Conservation (phyloP, 2,888 invertebrate genomes). For the Oegoconia quadripuncta region DNA sequence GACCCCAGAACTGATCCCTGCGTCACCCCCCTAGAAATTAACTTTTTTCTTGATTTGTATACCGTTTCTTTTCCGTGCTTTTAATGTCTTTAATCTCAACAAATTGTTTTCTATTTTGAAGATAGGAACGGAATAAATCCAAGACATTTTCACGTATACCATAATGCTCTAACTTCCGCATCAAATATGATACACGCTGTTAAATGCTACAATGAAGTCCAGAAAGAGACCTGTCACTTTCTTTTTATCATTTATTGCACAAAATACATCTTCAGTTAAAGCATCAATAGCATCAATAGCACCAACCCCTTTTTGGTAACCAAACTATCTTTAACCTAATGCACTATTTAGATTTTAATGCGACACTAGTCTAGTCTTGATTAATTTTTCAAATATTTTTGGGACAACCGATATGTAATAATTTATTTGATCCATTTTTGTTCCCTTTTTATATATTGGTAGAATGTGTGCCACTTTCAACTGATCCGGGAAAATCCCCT, state of each 20-base stretch:
- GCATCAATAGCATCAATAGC: not conserved
- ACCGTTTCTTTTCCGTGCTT: not conserved
- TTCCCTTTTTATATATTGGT: slow-evolving; percentile 2
- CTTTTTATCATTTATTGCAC: not conserved
- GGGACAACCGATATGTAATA: not conserved
- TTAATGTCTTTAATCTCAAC: not conserved
- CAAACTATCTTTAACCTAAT: not conserved
- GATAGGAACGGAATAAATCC: not conserved
- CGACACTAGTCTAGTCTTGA: not conserved
- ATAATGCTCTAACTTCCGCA: not conserved
- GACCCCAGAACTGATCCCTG: slow-evolving; percentile 2
- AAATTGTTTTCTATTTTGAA: slow-evolving; percentile 3
- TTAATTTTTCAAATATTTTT: slow-evolving; percentile 5
- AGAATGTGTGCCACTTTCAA: slow-evolving; percentile 4
- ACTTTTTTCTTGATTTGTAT: not conserved
- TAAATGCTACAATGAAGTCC: slow-evolving; percentile 2
- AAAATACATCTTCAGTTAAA: not conserved
- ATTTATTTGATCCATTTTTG: slow-evolving; percentile 2
- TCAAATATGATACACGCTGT: not conserved
- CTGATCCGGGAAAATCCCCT: slow-evolving; percentile 3
- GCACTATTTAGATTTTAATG: not conserved
- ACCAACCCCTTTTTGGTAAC: not conserved
- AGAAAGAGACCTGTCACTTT: slow-evolving; percentile 1
- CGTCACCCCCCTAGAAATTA: not conserved
- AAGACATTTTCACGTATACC: not conserved